Evolutionary conservation across 2,888 invertebrate genomes (phyloP).

Genomic region (Eristalis pertinax): DNA sequence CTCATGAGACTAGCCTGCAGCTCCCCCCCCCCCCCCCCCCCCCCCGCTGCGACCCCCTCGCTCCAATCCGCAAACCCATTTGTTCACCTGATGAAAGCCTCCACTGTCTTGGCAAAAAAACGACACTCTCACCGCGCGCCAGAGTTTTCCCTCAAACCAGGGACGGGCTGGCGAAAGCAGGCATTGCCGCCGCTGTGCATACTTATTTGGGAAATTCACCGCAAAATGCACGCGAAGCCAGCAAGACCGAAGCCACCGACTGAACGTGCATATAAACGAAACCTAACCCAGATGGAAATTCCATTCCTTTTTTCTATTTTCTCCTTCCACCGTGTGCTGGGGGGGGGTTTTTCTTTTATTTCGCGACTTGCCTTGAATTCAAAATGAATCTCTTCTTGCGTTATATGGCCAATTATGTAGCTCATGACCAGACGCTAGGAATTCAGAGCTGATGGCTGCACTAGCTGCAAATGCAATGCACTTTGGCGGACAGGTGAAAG

Average conservation of each 20-base stretch:
- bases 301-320: too few relatives aligned
- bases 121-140: neutral
- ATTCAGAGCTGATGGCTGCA: neutral
- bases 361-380: slow-evolving; percentile 36
- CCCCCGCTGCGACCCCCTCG: too few relatives aligned
- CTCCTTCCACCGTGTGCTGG: neutral
- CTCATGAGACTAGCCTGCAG: too few relatives aligned
- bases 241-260: neutral
- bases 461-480: neutral
- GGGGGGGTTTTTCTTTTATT: slow-evolving; percentile 10
- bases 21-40: too few relatives aligned
- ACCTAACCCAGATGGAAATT: slow-evolving; percentile 8
- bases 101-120: too few relatives aligned
- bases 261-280: neutral
- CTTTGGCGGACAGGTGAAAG: neutral
- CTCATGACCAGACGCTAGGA: neutral
- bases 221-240: slow-evolving; percentile 7
- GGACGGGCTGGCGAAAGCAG: neutral
- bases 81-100: too few relatives aligned
- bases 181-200: slow-evolving; percentile 24
- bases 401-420: neutral
- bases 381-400: slow-evolving; percentile 21
- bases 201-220: slow-evolving; percentile 54
- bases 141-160: neutral
- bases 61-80: too few relatives aligned